A percentile compares a stretch with the other conserved stretches of the same genome.
These are phyloP conservation scores for Hydrochoerus hydrochaeris DNA, from an alignment of 2,113 vertebrate genomes.

Conservation along the genomic window DNA sequence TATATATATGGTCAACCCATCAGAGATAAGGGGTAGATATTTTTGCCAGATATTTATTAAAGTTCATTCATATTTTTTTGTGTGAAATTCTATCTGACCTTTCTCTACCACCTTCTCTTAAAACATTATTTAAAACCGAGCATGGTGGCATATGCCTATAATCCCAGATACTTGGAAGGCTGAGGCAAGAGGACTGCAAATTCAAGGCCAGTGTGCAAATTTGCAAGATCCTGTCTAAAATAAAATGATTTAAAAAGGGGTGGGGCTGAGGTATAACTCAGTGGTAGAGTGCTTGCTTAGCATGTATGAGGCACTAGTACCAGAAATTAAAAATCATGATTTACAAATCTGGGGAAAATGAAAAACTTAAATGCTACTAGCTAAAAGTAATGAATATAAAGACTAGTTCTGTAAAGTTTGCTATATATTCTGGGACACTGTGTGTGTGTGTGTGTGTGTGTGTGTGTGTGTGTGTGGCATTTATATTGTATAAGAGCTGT, in stretches of 20 bases:
- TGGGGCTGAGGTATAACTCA: not conserved
- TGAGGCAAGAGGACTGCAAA: not conserved
- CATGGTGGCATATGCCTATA: not conserved
- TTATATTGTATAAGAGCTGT: not conserved
- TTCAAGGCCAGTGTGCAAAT: not conserved
- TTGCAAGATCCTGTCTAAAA: not conserved
- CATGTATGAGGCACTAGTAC: not conserved
- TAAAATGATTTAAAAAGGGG: not conserved
- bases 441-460: not conserved
- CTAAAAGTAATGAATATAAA: conserved; percentile 14
- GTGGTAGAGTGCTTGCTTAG: not conserved
- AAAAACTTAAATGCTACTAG: conserved; percentile 19
- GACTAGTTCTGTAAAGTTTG: conserved; percentile 24
- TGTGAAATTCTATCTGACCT: conserved; percentile 65
- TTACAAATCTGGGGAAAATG: conserved; percentile 25
- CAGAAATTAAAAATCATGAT: not conserved
- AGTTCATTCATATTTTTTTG: conserved; percentile 43
- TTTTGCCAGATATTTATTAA: conserved; percentile 76
- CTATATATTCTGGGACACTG: not conserved
- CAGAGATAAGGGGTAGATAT: conserved; percentile 82
- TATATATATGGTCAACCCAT: conserved; percentile 68
- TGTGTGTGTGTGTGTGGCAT: not conserved
- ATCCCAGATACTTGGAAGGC: not conserved
- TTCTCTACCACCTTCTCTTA: not conserved
- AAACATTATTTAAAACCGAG: conserved; percentile 13